Base-by-base conservation (phyloP, 2,113 vertebrate species). In the Cyprinodon variegatus region DNA sequence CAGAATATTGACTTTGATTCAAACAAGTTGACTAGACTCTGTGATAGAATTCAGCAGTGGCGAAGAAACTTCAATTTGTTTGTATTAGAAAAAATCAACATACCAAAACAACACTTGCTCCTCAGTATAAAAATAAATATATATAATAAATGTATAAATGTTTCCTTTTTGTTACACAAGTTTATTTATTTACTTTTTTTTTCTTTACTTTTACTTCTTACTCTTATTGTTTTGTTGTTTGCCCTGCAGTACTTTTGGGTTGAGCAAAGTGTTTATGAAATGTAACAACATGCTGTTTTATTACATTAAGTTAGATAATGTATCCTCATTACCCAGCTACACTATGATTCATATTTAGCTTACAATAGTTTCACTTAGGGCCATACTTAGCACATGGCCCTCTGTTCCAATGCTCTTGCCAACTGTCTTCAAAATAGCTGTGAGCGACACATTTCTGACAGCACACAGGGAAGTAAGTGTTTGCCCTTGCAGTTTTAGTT, bases 391-490 rank as follows among this genome's bases (percentile, higher is more conserved):
- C 22, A 8, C 43, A 0, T 1, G 0, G 12, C 20, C 50, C 65
- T 69, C 86, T 3, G 57, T 68, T 84, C 60, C 71, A 72, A 72
- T 86, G 74, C 66, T 81, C 74, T 75, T 77, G 84, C 69, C 70
- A 75, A 72, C 61, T 61, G 78, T 82, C 59, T 81, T 68, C n/a
- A 57, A n/a, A 61, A 4, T n/a, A 39, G 79, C 72, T 72, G 12
- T 41, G 40, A 81, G 65, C 67, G 57, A 59, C 68, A 68, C 60
- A 63, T 72, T 61, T 79, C 69, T 73, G 78, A 84, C 69, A 62
- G 68, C 57, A 75, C 76, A 79, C 68, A 65, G 14, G 29, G 40
- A 7, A 60, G 64, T 22, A 72, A 78, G 40, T 60, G 17, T 61
- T 78, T 85, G 60, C 40, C 72, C 46, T 77, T 68, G 41, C 62